Evolutionary conservation across 2,888 invertebrate genomes (phyloP).

Genomic region (Rhingia campestris): DNA sequence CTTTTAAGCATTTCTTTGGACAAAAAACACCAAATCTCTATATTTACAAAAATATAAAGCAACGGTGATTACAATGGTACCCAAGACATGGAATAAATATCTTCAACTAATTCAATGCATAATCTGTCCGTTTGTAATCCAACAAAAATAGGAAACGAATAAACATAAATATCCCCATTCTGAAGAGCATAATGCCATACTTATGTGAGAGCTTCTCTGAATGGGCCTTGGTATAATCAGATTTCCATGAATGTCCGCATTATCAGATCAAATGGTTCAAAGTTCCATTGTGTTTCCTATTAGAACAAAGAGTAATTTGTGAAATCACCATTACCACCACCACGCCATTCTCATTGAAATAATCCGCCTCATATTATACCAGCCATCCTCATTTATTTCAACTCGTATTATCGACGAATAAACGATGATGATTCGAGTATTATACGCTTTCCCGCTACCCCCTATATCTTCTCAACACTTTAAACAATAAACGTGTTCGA

Average conservation of each 20-base stretch:
- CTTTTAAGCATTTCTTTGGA: no score
- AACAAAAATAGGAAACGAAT: neutral
- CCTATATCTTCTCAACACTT: neutral
- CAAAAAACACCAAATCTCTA: no score
- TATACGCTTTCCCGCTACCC: constrained; percentile 19
- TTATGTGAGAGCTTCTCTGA: constrained; percentile 50
- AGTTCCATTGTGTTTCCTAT: neutral
- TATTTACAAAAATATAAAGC: no score
- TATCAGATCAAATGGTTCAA: neutral
- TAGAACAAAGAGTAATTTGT: neutral
- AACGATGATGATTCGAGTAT: constrained; percentile 1
- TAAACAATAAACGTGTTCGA: constrained; percentile 21
- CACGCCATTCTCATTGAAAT: constrained; percentile 24
- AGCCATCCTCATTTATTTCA: neutral
- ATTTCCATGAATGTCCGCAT: constrained; percentile 39
- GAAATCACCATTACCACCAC: neutral
- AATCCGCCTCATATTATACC: constrained; percentile 24
- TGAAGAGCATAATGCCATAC: constrained; percentile 13
- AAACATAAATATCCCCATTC: no score
- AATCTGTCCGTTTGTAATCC: neutral
- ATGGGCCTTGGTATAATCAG: constrained; percentile 36
- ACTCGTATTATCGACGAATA: neutral
- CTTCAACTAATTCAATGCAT: no score
- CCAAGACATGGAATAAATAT: no score
- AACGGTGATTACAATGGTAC: no score